A percentile compares a stretch with the other conserved stretches of the same genome.
These are phyloP conservation scores for Epinephelus awoara DNA, from an alignment of 2,797 vertebrate genomes.

Conservation along the genomic window DNA sequence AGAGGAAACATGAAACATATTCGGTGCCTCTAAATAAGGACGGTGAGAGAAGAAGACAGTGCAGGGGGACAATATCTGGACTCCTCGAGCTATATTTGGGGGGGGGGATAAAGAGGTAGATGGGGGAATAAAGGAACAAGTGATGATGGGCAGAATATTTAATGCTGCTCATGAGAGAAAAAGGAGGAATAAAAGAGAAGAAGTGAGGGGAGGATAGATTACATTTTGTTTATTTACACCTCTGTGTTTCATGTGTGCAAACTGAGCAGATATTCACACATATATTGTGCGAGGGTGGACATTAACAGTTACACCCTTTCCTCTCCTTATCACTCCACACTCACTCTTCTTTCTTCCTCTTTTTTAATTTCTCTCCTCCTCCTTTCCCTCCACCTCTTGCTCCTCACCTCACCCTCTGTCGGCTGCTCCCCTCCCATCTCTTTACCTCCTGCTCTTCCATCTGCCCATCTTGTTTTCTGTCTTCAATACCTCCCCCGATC, in stretches of 20 bases:
- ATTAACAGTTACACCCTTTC: constrained; percentile 31
- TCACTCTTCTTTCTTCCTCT: not conserved
- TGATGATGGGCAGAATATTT: constrained; percentile 10
- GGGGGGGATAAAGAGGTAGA: not conserved
- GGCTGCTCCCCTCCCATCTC: not conserved
- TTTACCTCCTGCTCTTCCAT: constrained; percentile 36
- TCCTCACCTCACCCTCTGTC: not conserved
- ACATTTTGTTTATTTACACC: not conserved
- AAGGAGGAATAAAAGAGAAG: not conserved
- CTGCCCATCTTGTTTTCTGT: constrained; percentile 34
- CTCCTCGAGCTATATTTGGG: constrained; percentile 6
- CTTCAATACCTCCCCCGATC: constrained; percentile 32
- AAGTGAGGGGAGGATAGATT: not conserved
- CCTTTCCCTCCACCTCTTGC: not conserved
- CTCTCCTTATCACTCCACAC: constrained; percentile 30
- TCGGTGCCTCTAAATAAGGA: constrained; percentile 43
- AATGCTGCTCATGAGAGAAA: constrained; percentile 11
- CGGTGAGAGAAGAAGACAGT: constrained; percentile 10
- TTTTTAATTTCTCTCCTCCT: not conserved
- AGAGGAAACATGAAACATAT: constrained; percentile 36
- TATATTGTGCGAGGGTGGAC: constrained; percentile 9
- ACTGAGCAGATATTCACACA: not conserved
- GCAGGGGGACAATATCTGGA: not conserved
- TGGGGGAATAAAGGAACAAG: not conserved
- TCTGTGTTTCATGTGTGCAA: constrained; percentile 12